Base-by-base conservation (phyloP, 2,888 invertebrate species). In the Hydrotaea diabolus region DNA sequence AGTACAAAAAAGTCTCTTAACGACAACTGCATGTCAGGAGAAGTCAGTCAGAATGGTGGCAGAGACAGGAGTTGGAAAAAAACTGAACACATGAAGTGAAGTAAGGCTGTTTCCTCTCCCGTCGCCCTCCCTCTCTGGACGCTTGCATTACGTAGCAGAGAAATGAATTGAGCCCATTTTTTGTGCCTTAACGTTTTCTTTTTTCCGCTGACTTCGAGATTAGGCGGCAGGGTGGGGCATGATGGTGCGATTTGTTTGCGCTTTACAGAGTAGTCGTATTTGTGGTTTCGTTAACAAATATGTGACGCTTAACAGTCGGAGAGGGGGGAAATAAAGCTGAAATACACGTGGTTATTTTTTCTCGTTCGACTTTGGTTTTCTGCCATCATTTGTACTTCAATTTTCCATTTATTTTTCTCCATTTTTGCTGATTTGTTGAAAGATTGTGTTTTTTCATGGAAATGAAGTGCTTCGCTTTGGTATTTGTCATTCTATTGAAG, bases 1-100 rank as follows among this genome's bases (percentile, higher is more conserved):
- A 66, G 43, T n/a, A 46, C 13, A n/a, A 21, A 36, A 77, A 84
- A 80, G 62, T 74, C 83, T 77, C 59, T 53, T 74, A 80, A 81
- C 57, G 84, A 78, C 84, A 84, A 26, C 72, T 78, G 76, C 75
- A 84, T 84, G 80, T 84, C 80, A 75, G 77, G 69, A n/a, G 17
- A 66, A 66, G 21, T 66, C 69, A 69, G 69, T 46, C 39, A 13
- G 19, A 69, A 46, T 69, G 43, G 21, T 46, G 46, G n/a, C 15
- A 5, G 62, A 62, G n/a, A n/a, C 26, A 69, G 46, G 31, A 46
- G 0, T 46, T 46, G 21, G 69, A 46, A 23, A 46, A 62, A 17
- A 62, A 77, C 8, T 46, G 59, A 77, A 77, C 71, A 83, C 80
- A 62, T 62, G 64, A 66, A 31, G 62, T 62, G 64, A 73, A 77